Base-by-base conservation (phyloP, 2,888 invertebrate genomes). In the Ferdinandea cuprea region DNA sequence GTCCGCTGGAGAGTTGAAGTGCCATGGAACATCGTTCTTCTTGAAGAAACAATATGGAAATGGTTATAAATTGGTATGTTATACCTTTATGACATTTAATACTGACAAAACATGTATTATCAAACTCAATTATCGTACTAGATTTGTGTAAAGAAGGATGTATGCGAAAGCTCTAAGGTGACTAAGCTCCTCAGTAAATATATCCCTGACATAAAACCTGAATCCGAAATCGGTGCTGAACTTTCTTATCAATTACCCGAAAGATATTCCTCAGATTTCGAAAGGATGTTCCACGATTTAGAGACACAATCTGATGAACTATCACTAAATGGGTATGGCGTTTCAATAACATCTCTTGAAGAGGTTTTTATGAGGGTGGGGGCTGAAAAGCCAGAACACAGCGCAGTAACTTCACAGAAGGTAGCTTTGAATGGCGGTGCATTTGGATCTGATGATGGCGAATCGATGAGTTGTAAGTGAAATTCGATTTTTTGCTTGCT, bases 341-440 rank as follows among this genome's bases (percentile, higher is more conserved):
- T 97, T 17, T 94, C 96, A 4, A 94, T 97, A 11, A 96, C 97
- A 1, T 96, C 97, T 0, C 92, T 98, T 91, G 97, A 97, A 91
- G 97, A 98, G 91, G 97, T 97, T 0, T 96, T 97, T 88, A 94
- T 97, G 93, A 94, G 94, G 46, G 92, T 93, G 11, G 93, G 93
- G 8, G 91, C 93, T 0, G 93, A 93, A 68, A 87, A 5, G 25
- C 5, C 25, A 25, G 25, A 5, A 3, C 5, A 2, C 5, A 5
- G 25, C 5, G 25, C 2, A 25, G 25, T 3, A 3, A 3, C 5
- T 2, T 25, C 25, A 25, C 5, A 2, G 25, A 79, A 72, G 32
- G 85, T 86, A 6, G 85, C 86, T 5, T 85, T 87, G 86, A 88
- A 88, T 79, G 88, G 87, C 3, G 85, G 69, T 13, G 78, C 81